These are phyloP conservation scores for Apamea sordens DNA, from an alignment of 2,888 invertebrate species.

Conservation along the genomic window DNA sequence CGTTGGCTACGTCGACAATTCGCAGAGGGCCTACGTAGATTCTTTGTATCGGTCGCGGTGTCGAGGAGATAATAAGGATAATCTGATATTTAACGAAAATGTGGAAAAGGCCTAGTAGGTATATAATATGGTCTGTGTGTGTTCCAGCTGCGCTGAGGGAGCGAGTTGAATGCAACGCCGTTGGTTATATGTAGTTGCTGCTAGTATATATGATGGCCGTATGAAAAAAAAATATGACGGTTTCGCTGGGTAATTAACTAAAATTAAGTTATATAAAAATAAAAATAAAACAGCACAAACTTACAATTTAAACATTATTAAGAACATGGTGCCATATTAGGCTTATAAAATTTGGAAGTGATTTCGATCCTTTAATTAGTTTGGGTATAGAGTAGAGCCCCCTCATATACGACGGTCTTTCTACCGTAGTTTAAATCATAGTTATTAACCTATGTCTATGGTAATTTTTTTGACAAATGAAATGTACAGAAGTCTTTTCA, in stretches of 20 bases:
- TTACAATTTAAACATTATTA: background rate
- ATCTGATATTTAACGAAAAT: background rate
- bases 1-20: slow-evolving; percentile 9
- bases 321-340: background rate
- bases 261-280: too few relatives aligned
- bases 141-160: background rate
- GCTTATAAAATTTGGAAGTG: background rate
- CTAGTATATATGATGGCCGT: background rate
- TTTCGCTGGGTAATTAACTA: too few relatives aligned
- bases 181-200: background rate
- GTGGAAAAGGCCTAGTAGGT: background rate
- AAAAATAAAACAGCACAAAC: background rate
- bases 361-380: background rate
- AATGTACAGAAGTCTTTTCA: background rate
- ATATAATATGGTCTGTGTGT: background rate
- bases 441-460: background rate
- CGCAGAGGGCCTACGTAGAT: background rate
- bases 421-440: background rate
- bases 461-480: background rate
- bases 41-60: background rate
- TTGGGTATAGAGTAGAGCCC: background rate
- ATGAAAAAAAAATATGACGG: background rate
- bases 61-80: background rate
- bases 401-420: background rate
- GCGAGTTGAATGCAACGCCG: background rate